These are phyloP conservation scores for Bos taurus DNA, from an alignment of 2,113 vertebrate species.

Conservation along the genomic window DNA sequence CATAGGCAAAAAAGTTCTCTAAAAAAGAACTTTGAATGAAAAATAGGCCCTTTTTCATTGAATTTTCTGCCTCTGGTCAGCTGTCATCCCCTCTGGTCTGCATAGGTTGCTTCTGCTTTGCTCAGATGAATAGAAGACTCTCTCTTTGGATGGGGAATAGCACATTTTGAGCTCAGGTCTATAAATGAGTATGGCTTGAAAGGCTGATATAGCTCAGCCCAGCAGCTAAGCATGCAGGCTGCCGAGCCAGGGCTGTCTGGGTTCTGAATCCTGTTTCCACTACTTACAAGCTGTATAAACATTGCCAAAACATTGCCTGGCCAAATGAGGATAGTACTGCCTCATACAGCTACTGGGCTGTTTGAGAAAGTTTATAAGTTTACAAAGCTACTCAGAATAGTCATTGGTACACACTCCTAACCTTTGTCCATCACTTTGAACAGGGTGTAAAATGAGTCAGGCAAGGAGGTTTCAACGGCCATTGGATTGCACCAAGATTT, in stretches of 20 bases:
- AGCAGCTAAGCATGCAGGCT: no score
- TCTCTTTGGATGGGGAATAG: no score
- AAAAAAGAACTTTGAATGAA: not conserved
- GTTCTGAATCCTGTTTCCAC: not conserved
- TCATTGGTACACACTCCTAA: not conserved
- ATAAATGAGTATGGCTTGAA: fast-evolving
- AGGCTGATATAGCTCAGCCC: not conserved
- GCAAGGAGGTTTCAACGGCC: not conserved
- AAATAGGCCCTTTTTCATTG: fast-evolving
- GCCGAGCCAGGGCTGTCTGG: no score
- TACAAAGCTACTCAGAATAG: not conserved
- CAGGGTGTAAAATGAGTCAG: fast-evolving
- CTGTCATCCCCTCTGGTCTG: not conserved
- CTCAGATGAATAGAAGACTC: not conserved
- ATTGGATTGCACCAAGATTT: fast-evolving
- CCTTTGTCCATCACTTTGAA: not conserved
- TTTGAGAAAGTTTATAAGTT: no score
- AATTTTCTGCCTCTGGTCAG: not conserved
- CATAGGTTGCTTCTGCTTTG: not conserved
- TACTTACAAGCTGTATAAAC: not conserved
- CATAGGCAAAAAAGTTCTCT: not conserved
- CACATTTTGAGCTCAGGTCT: fast-evolving
- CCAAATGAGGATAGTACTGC: fast-evolving
- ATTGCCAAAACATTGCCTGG: not conserved
- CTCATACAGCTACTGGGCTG: not conserved